Base-by-base conservation (phyloP, 2,113 vertebrate species). In the Scomber japonicus region DNA sequence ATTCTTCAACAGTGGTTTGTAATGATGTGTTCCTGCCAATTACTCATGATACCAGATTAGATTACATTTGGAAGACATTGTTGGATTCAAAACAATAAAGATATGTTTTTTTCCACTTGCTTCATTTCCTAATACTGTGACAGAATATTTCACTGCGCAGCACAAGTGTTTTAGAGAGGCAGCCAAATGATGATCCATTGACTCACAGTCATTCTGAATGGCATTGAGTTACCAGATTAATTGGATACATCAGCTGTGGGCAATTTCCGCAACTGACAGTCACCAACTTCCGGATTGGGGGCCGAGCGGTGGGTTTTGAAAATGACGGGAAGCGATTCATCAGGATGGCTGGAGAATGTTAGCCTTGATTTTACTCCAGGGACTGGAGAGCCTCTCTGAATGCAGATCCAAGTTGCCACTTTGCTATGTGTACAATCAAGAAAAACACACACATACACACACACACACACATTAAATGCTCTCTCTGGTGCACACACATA, bases 341-440 rank as follows among this genome's bases (percentile, higher is more conserved):
- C 54, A 75, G 51, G 50, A 82, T 67, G 40, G 51, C 10, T 45
- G 56, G 17, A 51, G 50, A 73, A 12, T 45, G 16, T 67, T 80
- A n/a, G 48, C 3, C 75, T 70, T 15, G 68, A 79, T 80, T 84
- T 84, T 30, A 53, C 72, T 80, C 30, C 19, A 11, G 49, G 66
- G 67, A 53, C 49, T 53, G 49, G 6, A 81, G 40, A 72, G 62
- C 70, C 31, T 51, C 68, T 85, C 19, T 56, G 61, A 75, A 85
- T 81, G 67, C 65, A 76, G 62, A 89, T 82, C 62, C 61, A 30
- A 64, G 53, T 77, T 2, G 0, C 48, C 17, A 21, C 24, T 79
- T 81, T 53, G 2, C 31, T 67, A 15, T 31, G 3, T 61, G 54
- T 57, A 55, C 53, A 53, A 14, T 67, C 16, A 85, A 54, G 7